Conservation (phyloP, 2,888 invertebrate genomes). For the Incurvaria masculella region DNA sequence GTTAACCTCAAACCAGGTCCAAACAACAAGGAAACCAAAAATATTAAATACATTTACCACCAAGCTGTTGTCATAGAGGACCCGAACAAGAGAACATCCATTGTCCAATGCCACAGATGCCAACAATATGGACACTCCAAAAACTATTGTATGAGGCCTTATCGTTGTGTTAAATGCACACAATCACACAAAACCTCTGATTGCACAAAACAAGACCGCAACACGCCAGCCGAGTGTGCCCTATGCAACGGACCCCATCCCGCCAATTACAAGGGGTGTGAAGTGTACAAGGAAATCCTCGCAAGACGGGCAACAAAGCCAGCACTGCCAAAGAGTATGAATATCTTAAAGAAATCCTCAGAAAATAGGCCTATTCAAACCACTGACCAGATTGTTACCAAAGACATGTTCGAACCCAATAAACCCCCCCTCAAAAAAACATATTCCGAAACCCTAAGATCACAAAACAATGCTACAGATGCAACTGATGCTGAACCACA, state of each 20-base stretch:
- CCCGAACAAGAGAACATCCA: not conserved
- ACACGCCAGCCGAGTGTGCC: not conserved
- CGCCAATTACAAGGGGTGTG: not conserved
- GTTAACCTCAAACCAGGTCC: not conserved
- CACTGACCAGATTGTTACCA: too few species aligned
- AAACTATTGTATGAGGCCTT: constrained; percentile 4
- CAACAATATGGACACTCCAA: not conserved
- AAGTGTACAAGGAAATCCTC: not conserved
- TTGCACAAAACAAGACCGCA: constrained; percentile 3
- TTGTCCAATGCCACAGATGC: constrained; percentile 1
- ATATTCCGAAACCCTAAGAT: too few species aligned
- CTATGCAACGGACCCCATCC: not conserved
- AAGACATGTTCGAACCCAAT: too few species aligned
- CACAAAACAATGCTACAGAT: too few species aligned
- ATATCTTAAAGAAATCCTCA: too few species aligned
- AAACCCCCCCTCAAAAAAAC: too few species aligned
- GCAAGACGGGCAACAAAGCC: too few species aligned
- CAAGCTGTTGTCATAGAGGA: constrained; percentile 1
- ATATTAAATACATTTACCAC: constrained; percentile 2
- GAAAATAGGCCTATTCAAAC: too few species aligned
- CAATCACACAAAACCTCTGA: constrained; percentile 5
- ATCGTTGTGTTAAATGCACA: constrained; percentile 7
- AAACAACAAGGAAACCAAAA: constrained; percentile 2
- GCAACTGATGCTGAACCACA: too few species aligned
- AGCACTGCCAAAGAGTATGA: too few species aligned